Base-by-base conservation (phyloP, 2,797 vertebrate genomes). In the Lepus townsendii region DNA sequence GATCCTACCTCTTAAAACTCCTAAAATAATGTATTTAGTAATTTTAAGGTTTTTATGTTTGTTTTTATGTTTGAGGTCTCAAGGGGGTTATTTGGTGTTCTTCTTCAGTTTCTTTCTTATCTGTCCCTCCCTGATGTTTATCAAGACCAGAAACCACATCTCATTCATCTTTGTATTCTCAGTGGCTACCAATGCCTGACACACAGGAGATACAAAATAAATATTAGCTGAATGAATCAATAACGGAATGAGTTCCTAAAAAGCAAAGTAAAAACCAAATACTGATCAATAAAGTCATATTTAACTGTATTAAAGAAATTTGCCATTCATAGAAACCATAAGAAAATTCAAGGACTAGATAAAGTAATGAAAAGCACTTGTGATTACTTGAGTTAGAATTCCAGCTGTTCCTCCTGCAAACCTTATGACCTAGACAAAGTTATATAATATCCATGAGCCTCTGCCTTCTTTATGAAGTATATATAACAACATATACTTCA, bases 161-260 rank as follows among this genome's bases (percentile, higher is more conserved):
- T 92, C 63, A 90, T 69, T 91, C 84, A 92, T 95, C 63, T 87
- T 78, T 90, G 26, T 75, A 65, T 85, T 94, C 77, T 85, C 50
- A 57, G 7, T 57, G n/a, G 27, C 71, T 63, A 54, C 26, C 16
- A 3, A 22, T 83, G 60, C 69, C 57, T 83, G 82, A 95, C 35
- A 60, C 62, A 86, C 1, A 4, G n/a, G 52, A 78, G 52, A 95
- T 50, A 73, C 4, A 69, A 92, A 92, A 88, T 62, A 95, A 93
- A 84, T 90, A 90, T 69, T 85, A 94, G 69, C 73, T 26, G 22
- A 71, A 79, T 92, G 71, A 88, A 96, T 94, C 88, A 93, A 84
- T 96, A 87, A 88, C 69, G 83, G 62, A 89, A 77, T 80, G 68
- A 69, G 63, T 90, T 96, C 80, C 79, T 88, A n/a, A 90, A 94